These are phyloP conservation scores for Caenorhabditis zanzibari DNA, from an alignment of 2,888 invertebrate species.

Conservation along the genomic window DNA sequence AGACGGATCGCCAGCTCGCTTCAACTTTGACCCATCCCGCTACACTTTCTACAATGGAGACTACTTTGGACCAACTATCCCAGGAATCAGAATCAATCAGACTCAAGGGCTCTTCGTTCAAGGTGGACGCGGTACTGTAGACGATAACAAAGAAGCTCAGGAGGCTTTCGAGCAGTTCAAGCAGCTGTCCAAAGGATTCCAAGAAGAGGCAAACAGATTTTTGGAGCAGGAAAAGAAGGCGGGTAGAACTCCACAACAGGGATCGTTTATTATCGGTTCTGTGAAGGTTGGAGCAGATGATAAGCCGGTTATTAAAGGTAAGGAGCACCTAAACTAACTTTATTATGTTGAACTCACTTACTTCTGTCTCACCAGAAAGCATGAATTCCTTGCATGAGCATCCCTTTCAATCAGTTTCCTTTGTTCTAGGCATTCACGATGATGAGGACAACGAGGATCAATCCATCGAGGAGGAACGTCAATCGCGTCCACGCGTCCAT, in stretches of 20 bases:
- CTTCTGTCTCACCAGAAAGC: conserved; percentile 2
- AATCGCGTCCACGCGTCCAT: conserved; percentile 37
- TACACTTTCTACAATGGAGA: conserved; percentile 71
- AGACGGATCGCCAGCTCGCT: conserved; percentile 26
- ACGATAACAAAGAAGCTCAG: conserved; percentile 47
- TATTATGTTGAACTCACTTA: neutral
- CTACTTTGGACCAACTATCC: conserved; percentile 72
- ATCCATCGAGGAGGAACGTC: conserved; percentile 26
- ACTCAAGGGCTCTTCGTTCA: conserved; percentile 51
- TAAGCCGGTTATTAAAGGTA: neutral
- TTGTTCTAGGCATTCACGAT: conserved; percentile 47
- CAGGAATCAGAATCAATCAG: conserved; percentile 66
- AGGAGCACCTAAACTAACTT: conserved; percentile 1
- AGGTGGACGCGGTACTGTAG: conserved; percentile 30
- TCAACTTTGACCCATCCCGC: conserved; percentile 65
- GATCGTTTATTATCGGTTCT: conserved; percentile 51
- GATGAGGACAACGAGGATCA: conserved; percentile 42
- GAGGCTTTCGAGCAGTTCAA: conserved; percentile 62
- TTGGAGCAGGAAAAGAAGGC: conserved; percentile 44
- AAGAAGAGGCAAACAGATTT: conserved; percentile 51
- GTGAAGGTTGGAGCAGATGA: conserved; percentile 33
- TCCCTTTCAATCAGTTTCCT: conserved; percentile 32
- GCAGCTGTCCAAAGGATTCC: conserved; percentile 55
- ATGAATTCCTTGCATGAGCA: conserved; percentile 23
- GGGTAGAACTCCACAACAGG: conserved; percentile 37